These are phyloP conservation scores for Solenopsis invicta DNA, from an alignment of 1,140 invertebrate genomes.

Conservation along the genomic window DNA sequence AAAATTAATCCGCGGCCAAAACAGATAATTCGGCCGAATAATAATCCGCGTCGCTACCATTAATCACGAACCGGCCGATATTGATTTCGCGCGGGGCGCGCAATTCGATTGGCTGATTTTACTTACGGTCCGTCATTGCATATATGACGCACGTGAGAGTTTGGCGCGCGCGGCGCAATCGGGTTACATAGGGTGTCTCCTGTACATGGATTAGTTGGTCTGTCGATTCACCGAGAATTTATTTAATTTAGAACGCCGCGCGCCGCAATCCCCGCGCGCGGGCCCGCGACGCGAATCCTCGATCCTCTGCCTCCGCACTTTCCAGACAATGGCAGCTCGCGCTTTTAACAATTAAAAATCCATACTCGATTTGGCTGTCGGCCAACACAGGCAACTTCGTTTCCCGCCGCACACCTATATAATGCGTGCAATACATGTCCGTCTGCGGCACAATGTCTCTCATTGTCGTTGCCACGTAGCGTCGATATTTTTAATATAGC, in stretches of 20 bases:
- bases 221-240: constrained; percentile 60
- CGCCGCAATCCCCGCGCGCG: too few species aligned
- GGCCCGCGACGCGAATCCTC: not conserved
- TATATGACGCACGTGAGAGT: constrained; percentile 40
- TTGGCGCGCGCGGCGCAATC: constrained; percentile 55
- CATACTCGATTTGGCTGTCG: constrained; percentile 71
- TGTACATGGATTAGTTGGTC: not conserved
- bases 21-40: constrained; percentile 63
- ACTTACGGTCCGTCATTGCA: constrained; percentile 65
- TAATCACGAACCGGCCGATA: constrained; percentile 68
- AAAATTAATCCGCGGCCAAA: constrained; percentile 48
- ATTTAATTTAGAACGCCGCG: constrained; percentile 49
- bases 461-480: not conserved
- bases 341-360: constrained; percentile 75
- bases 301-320: constrained; percentile 31
- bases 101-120: constrained; percentile 64
- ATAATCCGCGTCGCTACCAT: constrained; percentile 48
- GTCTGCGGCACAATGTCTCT: not conserved
- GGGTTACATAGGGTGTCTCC: not conserved
- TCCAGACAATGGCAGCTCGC: constrained; percentile 40
- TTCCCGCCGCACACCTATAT: constrained; percentile 46
- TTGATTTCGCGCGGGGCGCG: constrained; percentile 63
- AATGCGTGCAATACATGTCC: not conserved
- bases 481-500: constrained; percentile 9
- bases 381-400: constrained; percentile 66